Conservation (phyloP, 23 tunicate species). For the Trididemnum miniatum region DNA sequence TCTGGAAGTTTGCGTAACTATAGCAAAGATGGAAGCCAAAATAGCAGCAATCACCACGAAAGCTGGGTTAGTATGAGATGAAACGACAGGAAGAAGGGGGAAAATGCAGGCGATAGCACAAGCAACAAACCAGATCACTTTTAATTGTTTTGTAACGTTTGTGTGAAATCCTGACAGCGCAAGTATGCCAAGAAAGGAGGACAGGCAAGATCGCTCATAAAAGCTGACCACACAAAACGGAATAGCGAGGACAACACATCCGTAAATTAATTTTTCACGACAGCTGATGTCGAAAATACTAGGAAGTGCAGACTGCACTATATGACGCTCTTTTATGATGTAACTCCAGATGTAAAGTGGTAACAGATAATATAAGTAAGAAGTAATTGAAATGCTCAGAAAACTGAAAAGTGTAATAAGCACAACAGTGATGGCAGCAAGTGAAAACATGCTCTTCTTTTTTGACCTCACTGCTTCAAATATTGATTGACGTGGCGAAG, state of each 20-base stretch:
- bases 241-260: background rate
- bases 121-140: background rate
- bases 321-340: background rate
- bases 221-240: background rate
- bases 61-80: background rate
- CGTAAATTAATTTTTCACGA: background rate
- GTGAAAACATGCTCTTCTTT: background rate
- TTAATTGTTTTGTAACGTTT: background rate
- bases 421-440: background rate
- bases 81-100: background rate
- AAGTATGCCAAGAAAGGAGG: background rate
- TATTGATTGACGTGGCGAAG: background rate
- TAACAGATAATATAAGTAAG: background rate
- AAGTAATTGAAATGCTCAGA: background rate
- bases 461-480: background rate
- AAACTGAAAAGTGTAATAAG: background rate
- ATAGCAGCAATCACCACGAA: background rate
- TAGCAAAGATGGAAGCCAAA: background rate
- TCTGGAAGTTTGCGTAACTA: background rate
- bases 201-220: background rate
- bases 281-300: background rate
- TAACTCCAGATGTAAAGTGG: background rate
- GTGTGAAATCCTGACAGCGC: background rate
- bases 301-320: background rate
- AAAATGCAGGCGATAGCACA: background rate